Conservation (phyloP, 2,113 vertebrate genomes). For the Ictidomys tridecemlineatus region DNA sequence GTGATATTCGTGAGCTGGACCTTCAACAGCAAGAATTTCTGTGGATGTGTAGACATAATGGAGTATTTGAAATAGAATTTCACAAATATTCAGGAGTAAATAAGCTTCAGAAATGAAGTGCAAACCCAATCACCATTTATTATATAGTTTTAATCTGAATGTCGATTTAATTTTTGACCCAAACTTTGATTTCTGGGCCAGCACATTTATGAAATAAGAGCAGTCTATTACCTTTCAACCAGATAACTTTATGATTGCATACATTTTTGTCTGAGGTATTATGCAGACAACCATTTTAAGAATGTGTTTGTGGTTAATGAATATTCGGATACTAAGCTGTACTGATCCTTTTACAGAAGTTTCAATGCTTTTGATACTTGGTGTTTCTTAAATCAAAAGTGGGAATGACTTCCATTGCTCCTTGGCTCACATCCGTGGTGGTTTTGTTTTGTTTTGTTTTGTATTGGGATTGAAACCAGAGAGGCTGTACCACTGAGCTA, state of each 20-base stretch:
- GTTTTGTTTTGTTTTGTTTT: no score
- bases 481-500: no score
- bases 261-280: background rate
- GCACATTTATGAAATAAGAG: background rate
- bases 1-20: background rate
- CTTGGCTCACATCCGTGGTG: background rate
- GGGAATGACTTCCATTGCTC: background rate
- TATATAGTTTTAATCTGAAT: background rate
- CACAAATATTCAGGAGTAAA: background rate
- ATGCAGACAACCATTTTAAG: background rate
- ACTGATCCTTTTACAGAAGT: background rate
- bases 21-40: background rate
- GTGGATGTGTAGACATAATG: background rate
- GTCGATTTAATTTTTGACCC: background rate
- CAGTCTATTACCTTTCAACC: background rate
- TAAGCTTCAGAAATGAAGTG: background rate
- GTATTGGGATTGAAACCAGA: no score
- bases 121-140: background rate
- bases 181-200: background rate
- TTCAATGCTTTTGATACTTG: background rate
- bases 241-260: background rate
- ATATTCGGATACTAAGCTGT: conserved; percentile 3
- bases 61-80: background rate
- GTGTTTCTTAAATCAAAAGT: conserved; percentile 1
- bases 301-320: conserved; percentile 14